Percentiles rank a stretch among this genome's conserved stretches.
phyloP scores from a whole-genome alignment of 2,797 vertebrate genomes.

The Sebastes iracundus region DNA sequence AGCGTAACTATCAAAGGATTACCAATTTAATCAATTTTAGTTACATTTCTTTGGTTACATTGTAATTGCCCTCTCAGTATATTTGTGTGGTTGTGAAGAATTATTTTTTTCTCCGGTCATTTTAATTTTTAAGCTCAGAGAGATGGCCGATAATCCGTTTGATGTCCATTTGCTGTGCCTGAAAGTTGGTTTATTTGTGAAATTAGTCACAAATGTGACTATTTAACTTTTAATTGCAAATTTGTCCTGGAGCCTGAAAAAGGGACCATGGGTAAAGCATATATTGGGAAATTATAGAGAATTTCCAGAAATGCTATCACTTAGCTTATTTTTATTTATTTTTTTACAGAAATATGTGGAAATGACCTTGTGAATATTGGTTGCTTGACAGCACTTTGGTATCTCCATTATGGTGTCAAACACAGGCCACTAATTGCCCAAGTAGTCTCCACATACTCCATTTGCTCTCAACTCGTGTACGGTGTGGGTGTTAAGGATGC shows the following conservation, averaged over 20 bases:
- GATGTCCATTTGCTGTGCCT: constrained; percentile 25
- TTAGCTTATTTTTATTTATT: background rate
- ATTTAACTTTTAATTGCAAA: background rate
- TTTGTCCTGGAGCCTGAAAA: background rate
- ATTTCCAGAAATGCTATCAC: background rate
- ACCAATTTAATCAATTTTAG: background rate
- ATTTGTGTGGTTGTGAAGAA: constrained; percentile 5
- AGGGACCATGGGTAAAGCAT: constrained; percentile 11
- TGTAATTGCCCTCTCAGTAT: constrained; percentile 1
- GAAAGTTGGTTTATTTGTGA: background rate
- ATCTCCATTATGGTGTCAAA: background rate
- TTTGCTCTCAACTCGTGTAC: background rate
- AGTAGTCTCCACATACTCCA: background rate
- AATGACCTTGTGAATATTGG: background rate
- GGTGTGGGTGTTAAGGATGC: background rate
- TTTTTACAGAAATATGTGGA: background rate
- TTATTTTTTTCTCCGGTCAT: background rate
- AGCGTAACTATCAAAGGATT: background rate
- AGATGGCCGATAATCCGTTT: background rate
- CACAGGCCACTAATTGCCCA: constrained; percentile 1
- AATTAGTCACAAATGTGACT: background rate
- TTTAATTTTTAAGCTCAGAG: constrained; percentile 11
- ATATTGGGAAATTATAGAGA: background rate
- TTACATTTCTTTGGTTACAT: background rate
- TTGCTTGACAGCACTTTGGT: background rate